Evolutionary conservation across 2,113 vertebrate species (phyloP), one percentile per base, ranked within the genome.

Genomic region (Formicarius rufipectus): DNA sequence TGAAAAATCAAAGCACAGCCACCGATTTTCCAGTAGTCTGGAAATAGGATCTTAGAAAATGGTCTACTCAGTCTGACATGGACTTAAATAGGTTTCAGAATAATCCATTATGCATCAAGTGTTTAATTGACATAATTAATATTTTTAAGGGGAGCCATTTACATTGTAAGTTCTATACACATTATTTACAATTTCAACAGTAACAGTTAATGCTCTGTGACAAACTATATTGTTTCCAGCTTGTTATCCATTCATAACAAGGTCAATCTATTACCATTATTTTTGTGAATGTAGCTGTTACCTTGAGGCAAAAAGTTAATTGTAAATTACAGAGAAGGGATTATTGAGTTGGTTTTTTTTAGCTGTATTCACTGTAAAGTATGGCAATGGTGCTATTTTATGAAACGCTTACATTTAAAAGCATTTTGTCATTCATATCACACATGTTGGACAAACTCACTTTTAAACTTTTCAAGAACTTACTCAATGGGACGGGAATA

Each of bases 251-350:
- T 97, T 97, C 95, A 96, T 96, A 97, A 96, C 96, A 97, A 96
- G 97, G 97, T 97, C 97, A 97, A 95, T 95, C 96, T 97, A 97
- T 96, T 96, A 94, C 95, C 93, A 96, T 97, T 96, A 97, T 97
- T 96, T 97, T 97, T 97, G 97, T 95, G 95, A 97, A 96, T 69
- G 93, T 96, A 91, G 96, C 88, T 94, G 90, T 94, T 97, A 97
- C 97, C 97, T 97, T 96, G 95, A 97, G 97, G 97, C 97, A 94
- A 96, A 95, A 97, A 96, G 96, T 97, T 97, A 97, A 97, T 97
- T 97, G 92, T 97, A 97, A 97, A 97, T 97, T 97, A 96, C 94
- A 90, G 95, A 88, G 95, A 75, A 75, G 78, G 90, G 82, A 93
- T 95, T 93, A 91, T 67, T 78, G 91, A 90, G 89, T 45, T 81